A percentile compares a stretch with the other conserved stretches of the same genome.
Evolutionary conservation across 2,888 invertebrate genomes (phyloP).

Genomic region (Penaeus monodon): DNA sequence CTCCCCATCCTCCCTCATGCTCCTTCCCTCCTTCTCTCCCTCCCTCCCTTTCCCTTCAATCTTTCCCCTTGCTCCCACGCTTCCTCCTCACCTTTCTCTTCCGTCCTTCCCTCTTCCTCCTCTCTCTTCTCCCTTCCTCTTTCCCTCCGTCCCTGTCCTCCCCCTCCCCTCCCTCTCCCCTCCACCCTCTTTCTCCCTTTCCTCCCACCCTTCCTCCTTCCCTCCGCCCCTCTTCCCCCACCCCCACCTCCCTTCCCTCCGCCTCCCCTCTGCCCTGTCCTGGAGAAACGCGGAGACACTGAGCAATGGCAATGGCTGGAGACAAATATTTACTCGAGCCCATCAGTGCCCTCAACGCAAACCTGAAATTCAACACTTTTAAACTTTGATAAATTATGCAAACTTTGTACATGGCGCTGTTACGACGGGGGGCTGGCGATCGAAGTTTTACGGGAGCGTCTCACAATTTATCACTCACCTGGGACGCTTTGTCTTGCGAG

Average conservation of each 20-base stretch:
- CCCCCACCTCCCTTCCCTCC: not conserved
- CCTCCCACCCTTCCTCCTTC: not conserved
- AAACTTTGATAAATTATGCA: slow-evolving; percentile 60
- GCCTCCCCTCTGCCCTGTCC: not conserved
- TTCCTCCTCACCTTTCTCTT: no score
- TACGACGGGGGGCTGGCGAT: not conserved
- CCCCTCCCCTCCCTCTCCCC: not conserved
- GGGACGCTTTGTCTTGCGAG: not conserved
- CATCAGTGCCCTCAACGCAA: slow-evolving; percentile 44
- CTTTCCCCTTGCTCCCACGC: no score
- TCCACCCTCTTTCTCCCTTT: not conserved
- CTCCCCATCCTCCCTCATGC: no score
- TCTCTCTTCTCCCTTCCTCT: not conserved
- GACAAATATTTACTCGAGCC: slow-evolving; percentile 45
- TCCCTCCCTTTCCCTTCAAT: no score
- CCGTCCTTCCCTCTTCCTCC: not conserved
- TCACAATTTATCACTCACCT: slow-evolving; percentile 8
- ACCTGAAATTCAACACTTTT: slow-evolving; percentile 55
- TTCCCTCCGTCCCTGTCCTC: no score
- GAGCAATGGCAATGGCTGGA: not conserved
- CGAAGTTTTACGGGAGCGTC: not conserved
- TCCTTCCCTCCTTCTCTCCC: no score
- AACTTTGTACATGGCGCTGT: slow-evolving; percentile 40
- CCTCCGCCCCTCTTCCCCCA: not conserved
- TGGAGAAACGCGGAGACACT: not conserved